Conservation (phyloP, 2,888 invertebrate genomes). For the Rhodophaea formosa region DNA sequence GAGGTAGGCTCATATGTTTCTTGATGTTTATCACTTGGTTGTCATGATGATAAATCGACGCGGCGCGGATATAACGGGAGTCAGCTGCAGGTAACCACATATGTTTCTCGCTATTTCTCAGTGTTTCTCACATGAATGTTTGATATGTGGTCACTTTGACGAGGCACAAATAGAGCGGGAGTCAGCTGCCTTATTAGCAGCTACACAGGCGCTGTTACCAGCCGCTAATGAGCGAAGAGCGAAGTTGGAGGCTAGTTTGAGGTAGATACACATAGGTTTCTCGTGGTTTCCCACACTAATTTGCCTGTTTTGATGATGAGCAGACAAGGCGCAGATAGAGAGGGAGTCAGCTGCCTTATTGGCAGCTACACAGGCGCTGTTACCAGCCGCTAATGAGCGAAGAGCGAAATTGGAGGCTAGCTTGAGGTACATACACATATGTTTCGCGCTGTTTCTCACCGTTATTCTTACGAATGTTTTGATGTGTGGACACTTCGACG, state of each 20-base stretch:
- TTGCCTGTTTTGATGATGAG: no score
- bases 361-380: constrained; percentile 85
- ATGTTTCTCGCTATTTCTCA: no score
- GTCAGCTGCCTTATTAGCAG: constrained; percentile 86
- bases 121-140: no score
- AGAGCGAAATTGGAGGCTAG: constrained; percentile 86
- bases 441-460: no score
- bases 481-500: constrained; percentile 91
- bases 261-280: no score
- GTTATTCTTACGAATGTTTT: no score
- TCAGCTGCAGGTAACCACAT: no score
- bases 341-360: constrained; percentile 88
- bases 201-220: constrained; percentile 85
- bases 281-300: no score
- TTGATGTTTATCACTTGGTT: no score
- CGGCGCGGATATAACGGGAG: no score
- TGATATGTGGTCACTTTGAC: constrained; percentile 98
- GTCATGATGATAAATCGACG: no score
- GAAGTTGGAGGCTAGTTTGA: constrained; percentile 82
- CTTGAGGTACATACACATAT: constrained; percentile 62
- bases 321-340: constrained; percentile 93
- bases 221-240: constrained; percentile 86
- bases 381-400: constrained; percentile 86
- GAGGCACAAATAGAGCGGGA: constrained; percentile 90
- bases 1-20: no score